phyloP scores from a whole-genome alignment of 2,113 vertebrate genomes.

The Zapornia atra region DNA sequence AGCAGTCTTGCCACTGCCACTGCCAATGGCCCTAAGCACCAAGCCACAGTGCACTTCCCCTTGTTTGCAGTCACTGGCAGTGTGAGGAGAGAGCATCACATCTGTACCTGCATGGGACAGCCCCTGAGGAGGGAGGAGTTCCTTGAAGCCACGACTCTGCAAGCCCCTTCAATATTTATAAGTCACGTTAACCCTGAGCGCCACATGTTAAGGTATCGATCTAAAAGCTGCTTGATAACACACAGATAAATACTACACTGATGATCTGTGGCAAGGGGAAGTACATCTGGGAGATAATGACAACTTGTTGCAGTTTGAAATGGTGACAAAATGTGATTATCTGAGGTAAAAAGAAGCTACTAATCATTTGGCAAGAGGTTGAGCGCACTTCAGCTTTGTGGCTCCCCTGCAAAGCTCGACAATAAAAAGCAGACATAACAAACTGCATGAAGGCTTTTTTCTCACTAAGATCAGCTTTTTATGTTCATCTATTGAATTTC shows the following conservation, averaged over 20 bases:
- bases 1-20: not conserved
- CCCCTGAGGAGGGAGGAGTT: not conserved
- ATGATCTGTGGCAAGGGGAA: not conserved
- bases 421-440: not conserved
- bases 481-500: constrained; percentile 8
- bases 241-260: not conserved
- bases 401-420: not conserved
- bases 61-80: not conserved
- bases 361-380: not conserved
- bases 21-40: fast-evolving
- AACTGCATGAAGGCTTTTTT: not conserved
- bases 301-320: not conserved
- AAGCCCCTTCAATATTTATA: not conserved
- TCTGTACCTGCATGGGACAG: too few relatives aligned
- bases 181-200: not conserved
- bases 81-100: fast-evolving
- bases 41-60: too few relatives aligned
- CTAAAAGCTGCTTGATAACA: not conserved
- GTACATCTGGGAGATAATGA: not conserved
- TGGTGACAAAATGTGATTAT: not conserved
- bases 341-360: not conserved
- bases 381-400: not conserved
- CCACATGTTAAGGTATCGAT: not conserved
- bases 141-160: not conserved
- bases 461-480: not conserved